Percentiles rank a stretch among this genome's conserved stretches.
phyloP scores from a whole-genome alignment of 2,113 vertebrate species.

The Empidonax traillii region DNA sequence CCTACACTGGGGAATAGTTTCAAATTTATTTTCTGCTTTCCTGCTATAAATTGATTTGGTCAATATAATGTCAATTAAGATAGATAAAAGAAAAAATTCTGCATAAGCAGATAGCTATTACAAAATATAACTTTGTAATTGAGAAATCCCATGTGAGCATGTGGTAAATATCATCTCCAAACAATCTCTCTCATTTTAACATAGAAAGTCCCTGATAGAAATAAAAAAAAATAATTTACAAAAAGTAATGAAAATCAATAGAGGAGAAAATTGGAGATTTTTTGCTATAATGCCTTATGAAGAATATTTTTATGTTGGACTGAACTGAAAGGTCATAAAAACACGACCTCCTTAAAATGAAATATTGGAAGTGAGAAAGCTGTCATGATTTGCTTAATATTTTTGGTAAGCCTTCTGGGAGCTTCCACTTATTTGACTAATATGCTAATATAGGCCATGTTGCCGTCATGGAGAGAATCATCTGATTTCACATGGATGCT shows the following conservation, averaged over 20 bases:
- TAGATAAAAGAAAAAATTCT: background rate
- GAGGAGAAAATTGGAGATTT: background rate
- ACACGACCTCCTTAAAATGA: background rate
- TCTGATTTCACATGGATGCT: background rate
- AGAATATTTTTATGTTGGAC: background rate
- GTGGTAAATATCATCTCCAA: background rate
- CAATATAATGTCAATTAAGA: background rate
- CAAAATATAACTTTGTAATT: background rate
- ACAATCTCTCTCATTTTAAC: background rate
- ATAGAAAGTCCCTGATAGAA: background rate
- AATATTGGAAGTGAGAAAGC: background rate
- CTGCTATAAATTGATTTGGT: background rate
- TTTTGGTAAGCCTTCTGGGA: background rate
- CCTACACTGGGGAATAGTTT: background rate
- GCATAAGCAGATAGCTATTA: background rate
- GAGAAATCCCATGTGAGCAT: background rate
- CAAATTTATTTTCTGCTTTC: background rate
- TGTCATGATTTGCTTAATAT: background rate
- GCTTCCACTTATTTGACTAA: background rate
- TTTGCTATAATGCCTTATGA: background rate
- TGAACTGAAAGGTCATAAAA: background rate
- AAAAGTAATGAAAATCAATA: background rate
- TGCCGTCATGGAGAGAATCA: background rate
- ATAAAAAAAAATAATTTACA: background rate
- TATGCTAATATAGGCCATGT: background rate